A percentile compares a stretch with the other conserved stretches of the same genome.
phyloP scores from a whole-genome alignment of 2,888 invertebrate species.

The Dolichopus griseipennis region DNA sequence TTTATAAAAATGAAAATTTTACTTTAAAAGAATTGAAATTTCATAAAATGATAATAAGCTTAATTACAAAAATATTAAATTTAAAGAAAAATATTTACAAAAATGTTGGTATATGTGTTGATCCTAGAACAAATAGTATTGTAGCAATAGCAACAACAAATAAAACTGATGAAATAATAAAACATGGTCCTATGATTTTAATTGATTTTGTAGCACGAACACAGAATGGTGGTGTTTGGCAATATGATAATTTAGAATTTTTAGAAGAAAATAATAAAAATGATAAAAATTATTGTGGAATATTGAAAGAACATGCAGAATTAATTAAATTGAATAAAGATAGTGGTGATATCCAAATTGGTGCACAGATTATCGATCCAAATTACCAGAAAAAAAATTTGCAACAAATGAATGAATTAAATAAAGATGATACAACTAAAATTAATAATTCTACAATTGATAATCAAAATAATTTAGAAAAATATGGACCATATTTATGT shows the following conservation, averaged over 20 bases:
- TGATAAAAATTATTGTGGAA: constrained; percentile 36
- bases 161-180: constrained; percentile 52
- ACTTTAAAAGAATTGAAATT: constrained; percentile 43
- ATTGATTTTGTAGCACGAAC: constrained; percentile 75
- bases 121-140: constrained; percentile 56
- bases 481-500: constrained; percentile 65
- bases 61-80: constrained; percentile 36
- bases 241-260: constrained; percentile 27
- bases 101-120: constrained; percentile 58
- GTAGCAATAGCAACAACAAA: constrained; percentile 57
- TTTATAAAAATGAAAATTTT: constrained; percentile 57
- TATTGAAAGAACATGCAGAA: constrained; percentile 34
- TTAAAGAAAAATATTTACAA: constrained; percentile 28
- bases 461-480: constrained; percentile 35
- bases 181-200: constrained; percentile 78
- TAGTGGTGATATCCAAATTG: constrained; percentile 44
- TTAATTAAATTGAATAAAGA: constrained; percentile 32
- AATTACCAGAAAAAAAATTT: constrained; percentile 28
- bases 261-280: constrained; percentile 30
- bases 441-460: constrained; percentile 15
- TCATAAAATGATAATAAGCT: constrained; percentile 53
- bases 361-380: constrained; percentile 43
- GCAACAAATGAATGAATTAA: constrained; percentile 23
- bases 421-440: constrained; percentile 8
- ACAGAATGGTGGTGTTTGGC: constrained; percentile 72